Evolutionary conservation across 2,797 vertebrate species (phyloP).

Genomic region (Gastrophryne carolinensis): DNA sequence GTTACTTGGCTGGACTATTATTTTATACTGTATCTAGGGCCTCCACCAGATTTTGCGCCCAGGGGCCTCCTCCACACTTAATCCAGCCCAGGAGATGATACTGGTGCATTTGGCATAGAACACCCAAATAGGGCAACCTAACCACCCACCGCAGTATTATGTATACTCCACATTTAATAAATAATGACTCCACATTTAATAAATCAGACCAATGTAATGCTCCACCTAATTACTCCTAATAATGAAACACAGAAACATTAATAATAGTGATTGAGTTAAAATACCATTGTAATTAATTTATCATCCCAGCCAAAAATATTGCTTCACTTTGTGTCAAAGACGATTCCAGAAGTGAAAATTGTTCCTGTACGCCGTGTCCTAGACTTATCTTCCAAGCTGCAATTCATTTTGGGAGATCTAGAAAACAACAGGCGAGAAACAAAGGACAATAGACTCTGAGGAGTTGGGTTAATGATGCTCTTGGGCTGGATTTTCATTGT

Average conservation of each 20-base stretch:
- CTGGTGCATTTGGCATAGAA: too few relatives aligned
- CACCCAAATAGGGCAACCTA: too few relatives aligned
- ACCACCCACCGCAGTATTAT: too few relatives aligned
- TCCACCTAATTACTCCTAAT: too few relatives aligned
- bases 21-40: too few relatives aligned
- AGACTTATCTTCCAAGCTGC: slow-evolving; percentile 43
- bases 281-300: not conserved
- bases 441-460: slow-evolving; percentile 37
- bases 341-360: slow-evolving; percentile 30
- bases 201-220: too few relatives aligned
- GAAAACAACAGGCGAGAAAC: slow-evolving; percentile 26
- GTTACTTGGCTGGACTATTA: too few relatives aligned
- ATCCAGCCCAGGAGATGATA: too few relatives aligned
- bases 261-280: not conserved
- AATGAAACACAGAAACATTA: not conserved
- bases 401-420: slow-evolving; percentile 24
- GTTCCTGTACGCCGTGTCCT: slow-evolving; percentile 42
- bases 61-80: too few relatives aligned
- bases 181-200: too few relatives aligned
- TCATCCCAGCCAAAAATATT: not conserved
- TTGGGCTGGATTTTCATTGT: slow-evolving; percentile 27
- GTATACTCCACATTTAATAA: too few relatives aligned
- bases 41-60: too few relatives aligned
- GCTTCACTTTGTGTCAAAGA: slow-evolving; percentile 13
- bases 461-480: slow-evolving; percentile 33